Evolutionary conservation across 1,140 invertebrate species (phyloP), one percentile per base, ranked within the genome.

Genomic region (Armadillidium nasatum): DNA sequence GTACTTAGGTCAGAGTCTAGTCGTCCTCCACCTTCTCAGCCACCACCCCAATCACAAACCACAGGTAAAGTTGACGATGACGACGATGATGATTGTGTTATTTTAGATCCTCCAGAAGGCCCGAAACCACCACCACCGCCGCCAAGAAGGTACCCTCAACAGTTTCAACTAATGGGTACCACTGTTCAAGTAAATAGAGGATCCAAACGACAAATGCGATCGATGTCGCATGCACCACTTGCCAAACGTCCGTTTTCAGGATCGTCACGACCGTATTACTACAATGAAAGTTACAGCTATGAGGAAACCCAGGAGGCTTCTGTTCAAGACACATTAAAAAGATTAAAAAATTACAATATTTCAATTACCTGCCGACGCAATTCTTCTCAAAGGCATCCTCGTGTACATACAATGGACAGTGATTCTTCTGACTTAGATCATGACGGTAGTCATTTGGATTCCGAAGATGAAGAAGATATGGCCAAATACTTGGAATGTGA

Each of bases 81-180:
- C 33, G 79, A 80, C 71, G 79, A 80, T 76, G 79, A 80, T 54
- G 79, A 80, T 72, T 80, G 79, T 76, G 79, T 80, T 15, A 80
- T 80, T 76, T 74, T 80, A 46, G 79, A 80, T 71, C 79, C 79
- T 23, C 79, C 79, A 43, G 79, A 78, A 21, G 73, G 74, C 74
- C 75, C 72, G n/a, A 80, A 78, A 50, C 75, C 75, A 43, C 43
- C 70, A 9, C 79, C 77, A 0, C 73, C 23, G 10, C 73, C 73
- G 10, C 22, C 60, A 19, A 75, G 68, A 33, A 73, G 75, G 15
- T 72, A 78, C 7, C 79, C 79, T 50, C 79, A 80, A 54, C 79
- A 80, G 43, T 80, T 80, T 68, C 79, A 80, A 71, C 76, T 80
- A 44, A 80, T 80, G 79, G 79, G 79, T 10, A 80, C 79, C 19